Percentiles rank a stretch among this genome's conserved stretches.
Evolutionary conservation across 2,888 invertebrate genomes (phyloP).

Genomic region (Erynnis tages): DNA sequence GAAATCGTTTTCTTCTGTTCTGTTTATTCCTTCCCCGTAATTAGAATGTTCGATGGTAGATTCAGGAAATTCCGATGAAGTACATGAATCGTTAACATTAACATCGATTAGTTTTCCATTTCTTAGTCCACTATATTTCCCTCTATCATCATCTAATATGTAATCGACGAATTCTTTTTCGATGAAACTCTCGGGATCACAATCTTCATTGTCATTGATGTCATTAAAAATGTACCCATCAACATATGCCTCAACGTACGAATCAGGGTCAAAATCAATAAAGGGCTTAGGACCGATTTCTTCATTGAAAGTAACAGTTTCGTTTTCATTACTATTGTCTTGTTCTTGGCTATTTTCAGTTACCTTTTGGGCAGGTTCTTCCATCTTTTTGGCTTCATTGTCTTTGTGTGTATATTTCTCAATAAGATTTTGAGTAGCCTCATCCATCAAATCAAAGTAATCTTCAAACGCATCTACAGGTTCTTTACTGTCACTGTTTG

Average conservation of each 20-base stretch:
- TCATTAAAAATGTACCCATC: not conserved
- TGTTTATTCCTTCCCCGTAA: no score
- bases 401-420: not conserved
- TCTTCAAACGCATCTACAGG: not conserved
- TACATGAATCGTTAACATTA: not conserved
- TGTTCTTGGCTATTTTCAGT: no score
- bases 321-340: not conserved
- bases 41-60: no score
- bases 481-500: not conserved
- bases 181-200: slow-evolving; percentile 3
- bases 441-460: not conserved
- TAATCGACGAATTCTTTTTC: slow-evolving; percentile 9
- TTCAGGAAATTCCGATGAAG: no score
- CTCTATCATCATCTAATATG: slow-evolving; percentile 1
- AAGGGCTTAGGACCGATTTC: no score
- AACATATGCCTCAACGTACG: not conserved
- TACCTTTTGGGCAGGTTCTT: no score
- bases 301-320: not conserved
- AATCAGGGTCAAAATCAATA: not conserved
- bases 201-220: not conserved
- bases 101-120: not conserved
- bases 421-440: not conserved
- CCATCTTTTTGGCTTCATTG: no score
- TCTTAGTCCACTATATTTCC: not conserved
- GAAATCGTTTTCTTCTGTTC: no score